Evolutionary conservation across 2,888 invertebrate species (phyloP).

Genomic region (Oxytorus armatus): DNA sequence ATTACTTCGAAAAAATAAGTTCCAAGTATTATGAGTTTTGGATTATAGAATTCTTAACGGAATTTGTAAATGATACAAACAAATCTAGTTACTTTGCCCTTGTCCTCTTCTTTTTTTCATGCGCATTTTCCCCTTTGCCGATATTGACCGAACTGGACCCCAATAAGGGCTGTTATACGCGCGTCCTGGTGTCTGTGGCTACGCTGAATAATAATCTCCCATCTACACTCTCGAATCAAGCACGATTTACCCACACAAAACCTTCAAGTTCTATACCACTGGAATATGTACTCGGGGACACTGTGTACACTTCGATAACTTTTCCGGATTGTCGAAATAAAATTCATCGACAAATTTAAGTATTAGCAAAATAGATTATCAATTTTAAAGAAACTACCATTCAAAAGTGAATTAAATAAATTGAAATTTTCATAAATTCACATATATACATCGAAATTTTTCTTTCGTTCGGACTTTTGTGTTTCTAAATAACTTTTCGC

Average conservation of each 20-base stretch:
- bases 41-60: neutral
- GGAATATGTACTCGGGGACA: slow-evolving; percentile 38
- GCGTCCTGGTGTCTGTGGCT: slow-evolving; percentile 44
- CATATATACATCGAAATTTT: no score
- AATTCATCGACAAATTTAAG: neutral
- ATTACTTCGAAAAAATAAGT: no score
- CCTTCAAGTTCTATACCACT: slow-evolving; percentile 51
- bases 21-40: no score
- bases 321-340: slow-evolving; percentile 13
- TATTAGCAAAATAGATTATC: no score
- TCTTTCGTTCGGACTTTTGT: no score
- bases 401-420: no score
- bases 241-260: slow-evolving; percentile 61
- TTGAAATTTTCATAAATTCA: no score
- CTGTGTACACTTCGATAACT: slow-evolving; percentile 35
- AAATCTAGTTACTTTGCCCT: neutral
- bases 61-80: neutral
- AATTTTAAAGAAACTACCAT: no score
- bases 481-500: no score
- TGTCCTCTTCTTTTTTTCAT: slow-evolving; percentile 43
- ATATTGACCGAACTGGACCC: slow-evolving; percentile 73
- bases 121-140: slow-evolving; percentile 50
- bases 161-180: slow-evolving; percentile 59
- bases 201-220: slow-evolving; percentile 36
- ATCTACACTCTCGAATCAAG: slow-evolving; percentile 37